Evolutionary conservation across 2,888 invertebrate genomes (phyloP), one percentile per base, ranked within the genome.

Genomic region (Standfussiana lucernea): DNA sequence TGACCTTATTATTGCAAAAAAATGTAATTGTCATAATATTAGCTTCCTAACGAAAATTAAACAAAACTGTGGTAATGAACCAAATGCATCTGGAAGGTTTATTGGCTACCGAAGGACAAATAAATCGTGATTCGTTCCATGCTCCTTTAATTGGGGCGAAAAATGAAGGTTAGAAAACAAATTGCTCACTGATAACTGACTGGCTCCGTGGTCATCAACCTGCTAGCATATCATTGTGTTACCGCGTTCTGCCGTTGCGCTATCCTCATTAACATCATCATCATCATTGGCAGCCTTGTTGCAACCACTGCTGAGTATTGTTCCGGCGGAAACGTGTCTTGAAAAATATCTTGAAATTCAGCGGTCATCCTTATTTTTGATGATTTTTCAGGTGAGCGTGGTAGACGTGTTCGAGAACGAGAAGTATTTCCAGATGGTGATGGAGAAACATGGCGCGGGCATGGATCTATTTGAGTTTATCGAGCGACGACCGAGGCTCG

Each of bases 391-490:
- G 97, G 97, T 97, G 4, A 96, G 97, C 89, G 97, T 98, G 7
- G 86, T 98, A 62, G 98, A 98, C 90, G 97, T 97, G 64, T 98
- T 97, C 92, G 98, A 98, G 89, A 98, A 98, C 90, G 97, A 97
- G 7, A 97, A 97, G 80, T 98, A 97, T 92, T 97, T 97, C 90
- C 98, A 98, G 93, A 96, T 98, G 97, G 97, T 98, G 70, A 98
- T 98, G 98, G 98, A 98, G 92, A 98, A 98, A 88, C 98, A 98
- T 91, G 98, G 98, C 47, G 97, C 97, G 18, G 98, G 98, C 2
- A 98, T 98, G 97, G 98, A 98, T 91, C 93, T 98, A 80, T 98
- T 98, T 93, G 98, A 98, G 92, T 98, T 98, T 90, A 98, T 98
- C 66, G 98, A 98, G 86, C 95, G 98, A 0, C 95, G 97, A 50